Conservation (phyloP, 1,140 invertebrate species). For the Ditylenchus dipsaci region DNA sequence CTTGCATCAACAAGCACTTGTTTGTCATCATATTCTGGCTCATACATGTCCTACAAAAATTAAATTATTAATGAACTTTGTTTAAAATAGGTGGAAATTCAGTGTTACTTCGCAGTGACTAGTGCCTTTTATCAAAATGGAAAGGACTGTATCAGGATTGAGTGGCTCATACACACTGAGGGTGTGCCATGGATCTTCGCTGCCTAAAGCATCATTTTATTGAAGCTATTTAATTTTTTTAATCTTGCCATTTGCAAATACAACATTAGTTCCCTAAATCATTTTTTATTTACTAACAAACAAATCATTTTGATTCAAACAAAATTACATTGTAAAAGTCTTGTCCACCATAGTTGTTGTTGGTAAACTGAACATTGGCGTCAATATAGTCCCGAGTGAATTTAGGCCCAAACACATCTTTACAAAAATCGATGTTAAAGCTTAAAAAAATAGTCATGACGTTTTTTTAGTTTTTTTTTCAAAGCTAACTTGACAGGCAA, state of each 20-base stretch:
- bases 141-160: background rate
- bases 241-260: background rate
- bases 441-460: background rate
- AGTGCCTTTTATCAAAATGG: background rate
- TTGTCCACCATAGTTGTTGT: background rate
- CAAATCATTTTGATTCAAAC: too few relatives aligned
- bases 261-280: background rate
- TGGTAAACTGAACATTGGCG: background rate
- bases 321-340: slow-evolving; percentile 1
- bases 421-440: background rate
- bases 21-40: background rate
- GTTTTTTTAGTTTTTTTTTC: background rate
- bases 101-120: slow-evolving; percentile 2
- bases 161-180: background rate
- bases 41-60: slow-evolving; percentile 9
- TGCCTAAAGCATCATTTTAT: background rate
- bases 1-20: background rate
- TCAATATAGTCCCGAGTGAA: slow-evolving; percentile 1
- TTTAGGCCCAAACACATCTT: background rate
- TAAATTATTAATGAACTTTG: too few relatives aligned
- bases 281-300: background rate
- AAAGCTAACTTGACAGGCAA: slow-evolving; percentile 1
- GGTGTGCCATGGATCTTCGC: slow-evolving; percentile 2
- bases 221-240: background rate
- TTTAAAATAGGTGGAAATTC: too few relatives aligned